A percentile compares a stretch with the other conserved stretches of the same genome.
Evolutionary conservation across 2,113 vertebrate genomes (phyloP).

Genomic region (Haemorhous mexicanus): DNA sequence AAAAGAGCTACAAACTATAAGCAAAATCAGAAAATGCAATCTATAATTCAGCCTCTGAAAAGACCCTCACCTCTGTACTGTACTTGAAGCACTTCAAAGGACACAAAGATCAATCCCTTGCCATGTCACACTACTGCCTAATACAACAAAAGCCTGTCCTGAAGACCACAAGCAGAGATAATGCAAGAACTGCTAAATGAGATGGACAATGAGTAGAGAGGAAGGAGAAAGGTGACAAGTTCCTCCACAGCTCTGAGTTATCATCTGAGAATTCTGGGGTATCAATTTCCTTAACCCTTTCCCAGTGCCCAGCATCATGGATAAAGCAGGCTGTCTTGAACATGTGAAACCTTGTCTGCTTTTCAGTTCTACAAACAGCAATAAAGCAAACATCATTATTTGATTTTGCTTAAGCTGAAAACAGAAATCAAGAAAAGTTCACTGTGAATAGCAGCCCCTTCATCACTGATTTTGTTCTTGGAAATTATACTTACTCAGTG

Average conservation of each 20-base stretch:
- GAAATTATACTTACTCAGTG: not conserved
- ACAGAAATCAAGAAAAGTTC: not conserved
- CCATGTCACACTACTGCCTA: not conserved
- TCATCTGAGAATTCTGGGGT: not conserved
- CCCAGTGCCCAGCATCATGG: not conserved
- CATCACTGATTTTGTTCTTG: not conserved
- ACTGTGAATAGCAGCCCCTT: not conserved
- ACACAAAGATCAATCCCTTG: not conserved
- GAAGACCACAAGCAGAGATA: not conserved
- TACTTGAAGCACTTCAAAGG: not conserved
- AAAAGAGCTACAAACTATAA: not conserved
- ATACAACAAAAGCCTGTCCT: not conserved
- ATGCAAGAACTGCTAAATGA: not conserved
- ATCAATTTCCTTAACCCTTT: not conserved
- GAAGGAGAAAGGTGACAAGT: not conserved
- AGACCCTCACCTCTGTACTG: not conserved
- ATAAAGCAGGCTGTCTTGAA: not conserved
- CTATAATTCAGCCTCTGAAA: not conserved
- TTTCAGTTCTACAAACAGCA: not conserved
- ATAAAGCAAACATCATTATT: not conserved
- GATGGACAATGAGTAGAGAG: not conserved
- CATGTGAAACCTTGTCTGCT: not conserved
- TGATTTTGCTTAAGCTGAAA: not conserved
- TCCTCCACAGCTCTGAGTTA: not conserved
- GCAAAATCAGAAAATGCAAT: not conserved